Conservation (phyloP, 2,113 vertebrate species). For the Antennarius striatus region DNA sequence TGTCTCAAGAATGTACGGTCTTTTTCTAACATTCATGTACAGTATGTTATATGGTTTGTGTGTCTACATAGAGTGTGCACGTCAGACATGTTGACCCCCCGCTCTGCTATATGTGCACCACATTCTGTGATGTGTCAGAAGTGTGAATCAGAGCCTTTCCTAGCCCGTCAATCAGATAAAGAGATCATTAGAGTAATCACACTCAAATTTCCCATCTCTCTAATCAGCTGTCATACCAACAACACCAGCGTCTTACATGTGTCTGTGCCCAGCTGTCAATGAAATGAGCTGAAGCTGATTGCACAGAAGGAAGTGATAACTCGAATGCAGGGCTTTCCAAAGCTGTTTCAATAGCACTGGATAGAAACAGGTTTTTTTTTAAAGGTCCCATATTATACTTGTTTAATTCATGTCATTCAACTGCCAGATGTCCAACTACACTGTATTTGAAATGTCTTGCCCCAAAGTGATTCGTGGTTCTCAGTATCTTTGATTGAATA, state of each 20-base stretch:
- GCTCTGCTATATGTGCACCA: conserved; percentile 35
- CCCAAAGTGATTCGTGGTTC: too few species aligned
- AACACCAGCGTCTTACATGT: conserved; percentile 43
- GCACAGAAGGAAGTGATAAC: background rate
- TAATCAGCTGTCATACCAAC: conserved; percentile 65
- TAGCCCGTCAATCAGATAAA: conserved; percentile 69
- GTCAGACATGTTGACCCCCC: conserved; percentile 49
- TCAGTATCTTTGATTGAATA: too few species aligned
- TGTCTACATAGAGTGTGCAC: conserved; percentile 23
- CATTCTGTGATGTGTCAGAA: conserved; percentile 50
- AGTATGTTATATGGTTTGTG: conserved; percentile 25
- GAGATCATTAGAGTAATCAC: conserved; percentile 69
- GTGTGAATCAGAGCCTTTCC: conserved; percentile 68
- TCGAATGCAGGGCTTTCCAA: too few species aligned
- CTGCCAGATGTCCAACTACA: too few species aligned
- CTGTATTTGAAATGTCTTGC: too few species aligned
- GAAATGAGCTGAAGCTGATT: conserved; percentile 9
- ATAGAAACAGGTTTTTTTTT: too few species aligned
- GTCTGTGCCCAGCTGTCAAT: conserved; percentile 43
- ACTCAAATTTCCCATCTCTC: conserved; percentile 46
- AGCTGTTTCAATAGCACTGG: too few species aligned
- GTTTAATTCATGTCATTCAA: too few species aligned
- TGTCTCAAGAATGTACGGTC: conserved; percentile 59
- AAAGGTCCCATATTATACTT: too few species aligned
- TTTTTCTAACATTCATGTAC: conserved; percentile 41